These are phyloP conservation scores for Sapayoa aenigma DNA, from an alignment of 2,113 vertebrate genomes.

Conservation along the genomic window DNA sequence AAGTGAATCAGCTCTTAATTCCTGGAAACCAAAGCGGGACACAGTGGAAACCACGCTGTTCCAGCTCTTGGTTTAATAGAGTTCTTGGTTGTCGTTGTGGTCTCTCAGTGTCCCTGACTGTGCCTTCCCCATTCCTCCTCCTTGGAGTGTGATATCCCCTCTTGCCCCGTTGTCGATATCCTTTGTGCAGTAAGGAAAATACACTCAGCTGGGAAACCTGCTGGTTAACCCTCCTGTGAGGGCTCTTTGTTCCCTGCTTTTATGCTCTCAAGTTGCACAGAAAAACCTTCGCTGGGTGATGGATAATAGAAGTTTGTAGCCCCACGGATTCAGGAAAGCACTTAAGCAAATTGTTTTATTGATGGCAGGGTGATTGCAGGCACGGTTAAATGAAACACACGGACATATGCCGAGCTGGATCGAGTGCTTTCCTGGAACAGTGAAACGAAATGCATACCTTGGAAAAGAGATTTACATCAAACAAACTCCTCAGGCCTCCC, in stretches of 20 bases:
- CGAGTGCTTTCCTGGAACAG: background rate
- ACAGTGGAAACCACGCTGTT: background rate
- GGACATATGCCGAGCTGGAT: background rate
- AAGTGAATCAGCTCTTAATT: background rate
- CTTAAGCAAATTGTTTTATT: constrained; percentile 20
- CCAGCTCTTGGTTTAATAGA: background rate
- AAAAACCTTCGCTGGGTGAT: background rate
- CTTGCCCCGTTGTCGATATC: background rate
- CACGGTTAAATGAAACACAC: background rate
- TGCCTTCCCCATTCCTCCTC: background rate
- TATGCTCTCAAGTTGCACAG: background rate
- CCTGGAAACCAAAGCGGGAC: background rate
- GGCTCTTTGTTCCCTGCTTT: background rate
- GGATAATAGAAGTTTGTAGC: background rate
- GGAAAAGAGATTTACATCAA: background rate
- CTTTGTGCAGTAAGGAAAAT: background rate
- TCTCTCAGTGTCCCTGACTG: background rate
- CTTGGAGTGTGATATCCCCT: background rate
- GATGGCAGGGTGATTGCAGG: background rate
- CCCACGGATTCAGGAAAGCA: background rate
- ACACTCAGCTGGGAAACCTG: background rate
- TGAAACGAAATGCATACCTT: background rate
- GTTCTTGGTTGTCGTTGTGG: background rate
- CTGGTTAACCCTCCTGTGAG: background rate
- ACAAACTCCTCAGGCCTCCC: background rate